A percentile compares a stretch with the other conserved stretches of the same genome.
phyloP scores from a whole-genome alignment of 2,797 vertebrate genomes.

The Mormyrus proboscirostris region DNA sequence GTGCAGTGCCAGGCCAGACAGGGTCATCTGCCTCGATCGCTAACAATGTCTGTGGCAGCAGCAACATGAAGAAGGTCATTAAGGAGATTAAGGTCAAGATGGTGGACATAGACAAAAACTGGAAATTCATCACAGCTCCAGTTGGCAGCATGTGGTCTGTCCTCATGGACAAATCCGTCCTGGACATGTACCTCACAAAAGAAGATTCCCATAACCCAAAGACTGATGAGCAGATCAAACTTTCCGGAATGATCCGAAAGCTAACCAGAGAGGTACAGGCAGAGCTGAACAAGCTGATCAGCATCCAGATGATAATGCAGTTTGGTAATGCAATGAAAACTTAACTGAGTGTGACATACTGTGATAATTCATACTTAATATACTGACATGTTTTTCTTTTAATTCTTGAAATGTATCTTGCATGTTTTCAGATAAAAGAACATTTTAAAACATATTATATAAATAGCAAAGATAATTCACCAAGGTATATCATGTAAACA shows the following conservation, averaged over 20 bases:
- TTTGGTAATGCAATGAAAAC: neutral
- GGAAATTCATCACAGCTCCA: neutral
- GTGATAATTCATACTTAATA: neutral
- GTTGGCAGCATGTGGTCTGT: neutral
- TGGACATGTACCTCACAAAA: slow-evolving; percentile 26
- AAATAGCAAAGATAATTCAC: neutral
- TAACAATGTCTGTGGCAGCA: neutral
- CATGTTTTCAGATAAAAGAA: neutral
- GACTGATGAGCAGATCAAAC: slow-evolving; percentile 27
- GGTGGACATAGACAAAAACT: neutral
- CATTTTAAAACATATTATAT: neutral
- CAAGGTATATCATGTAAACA: neutral
- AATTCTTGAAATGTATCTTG: neutral
- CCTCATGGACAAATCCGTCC: slow-evolving; percentile 15
- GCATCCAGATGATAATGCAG: neutral
- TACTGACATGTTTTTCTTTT: neutral
- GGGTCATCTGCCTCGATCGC: neutral
- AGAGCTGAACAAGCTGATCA: neutral
- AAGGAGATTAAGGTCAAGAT: neutral
- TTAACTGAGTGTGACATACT: neutral
- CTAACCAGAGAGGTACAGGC: neutral
- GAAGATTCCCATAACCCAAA: slow-evolving; percentile 33
- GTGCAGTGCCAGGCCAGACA: neutral
- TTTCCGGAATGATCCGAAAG: slow-evolving; percentile 25
- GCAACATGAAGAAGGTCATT: neutral